Evolutionary conservation across 2,113 vertebrate genomes (phyloP).

Genomic region (Benitochromis conjunctus): DNA sequence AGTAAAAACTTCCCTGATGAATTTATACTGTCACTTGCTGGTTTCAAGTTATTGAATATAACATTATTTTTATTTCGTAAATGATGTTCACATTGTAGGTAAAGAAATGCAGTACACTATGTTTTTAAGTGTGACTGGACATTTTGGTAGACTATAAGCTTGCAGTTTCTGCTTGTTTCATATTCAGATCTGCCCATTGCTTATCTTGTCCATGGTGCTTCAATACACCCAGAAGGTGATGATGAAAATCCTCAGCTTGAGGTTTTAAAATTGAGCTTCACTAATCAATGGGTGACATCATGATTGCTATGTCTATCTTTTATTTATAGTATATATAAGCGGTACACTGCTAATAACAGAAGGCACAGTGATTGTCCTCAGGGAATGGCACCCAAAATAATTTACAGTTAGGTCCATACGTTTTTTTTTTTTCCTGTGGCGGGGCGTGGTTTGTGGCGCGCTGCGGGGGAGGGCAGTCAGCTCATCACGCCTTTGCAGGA

Average conservation of each 20-base stretch:
- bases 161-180: background rate
- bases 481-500: too few relatives aligned
- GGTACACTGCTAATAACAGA: background rate
- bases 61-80: background rate
- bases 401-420: background rate
- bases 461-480: too few relatives aligned
- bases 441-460: too few relatives aligned
- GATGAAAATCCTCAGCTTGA: background rate
- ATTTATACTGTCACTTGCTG: background rate
- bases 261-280: background rate
- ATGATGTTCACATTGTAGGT: background rate
- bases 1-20: background rate
- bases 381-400: background rate
- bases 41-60: background rate
- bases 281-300: background rate
- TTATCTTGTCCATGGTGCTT: background rate
- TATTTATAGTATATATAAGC: background rate
- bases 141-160: background rate
- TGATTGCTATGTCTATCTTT: rapidly evolving
- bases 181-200: background rate
- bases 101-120: background rate
- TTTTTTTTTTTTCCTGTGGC: background rate
- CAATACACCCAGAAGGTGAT: background rate
- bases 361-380: background rate
- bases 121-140: background rate